These are phyloP conservation scores for Listrodromus nycthemerus DNA, from an alignment of 2,888 invertebrate genomes.

Conservation along the genomic window DNA sequence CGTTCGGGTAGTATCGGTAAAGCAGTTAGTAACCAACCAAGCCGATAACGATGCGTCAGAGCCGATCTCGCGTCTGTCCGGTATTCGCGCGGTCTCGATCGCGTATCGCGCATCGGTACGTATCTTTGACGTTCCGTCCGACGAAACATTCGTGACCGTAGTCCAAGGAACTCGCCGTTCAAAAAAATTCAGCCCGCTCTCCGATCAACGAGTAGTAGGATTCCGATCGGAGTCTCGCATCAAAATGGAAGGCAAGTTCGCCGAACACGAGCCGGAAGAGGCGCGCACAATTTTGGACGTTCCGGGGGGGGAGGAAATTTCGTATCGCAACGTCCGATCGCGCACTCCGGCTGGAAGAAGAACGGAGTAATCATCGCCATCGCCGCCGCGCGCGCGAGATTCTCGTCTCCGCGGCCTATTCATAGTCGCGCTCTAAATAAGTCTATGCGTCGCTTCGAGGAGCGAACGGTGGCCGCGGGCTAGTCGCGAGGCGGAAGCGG, in stretches of 20 bases:
- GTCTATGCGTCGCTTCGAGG: slow-evolving; percentile 27
- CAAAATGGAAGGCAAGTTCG: background rate
- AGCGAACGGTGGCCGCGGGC: slow-evolving; percentile 6
- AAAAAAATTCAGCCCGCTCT: too few relatives aligned
- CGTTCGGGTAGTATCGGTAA: slow-evolving; percentile 50
- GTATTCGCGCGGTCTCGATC: too few relatives aligned
- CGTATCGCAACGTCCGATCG: background rate
- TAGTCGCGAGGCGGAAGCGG: slow-evolving; percentile 71
- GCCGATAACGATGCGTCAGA: slow-evolving; percentile 73
- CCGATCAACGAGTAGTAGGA: too few relatives aligned
- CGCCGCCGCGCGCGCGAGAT: slow-evolving; percentile 25
- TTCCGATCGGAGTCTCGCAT: background rate
- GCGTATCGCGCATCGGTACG: too few relatives aligned
- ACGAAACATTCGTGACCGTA: too few relatives aligned
- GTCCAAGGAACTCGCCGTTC: too few relatives aligned
- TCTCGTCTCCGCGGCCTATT: slow-evolving; percentile 52
- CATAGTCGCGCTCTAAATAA: slow-evolving; percentile 64
- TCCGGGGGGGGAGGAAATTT: background rate
- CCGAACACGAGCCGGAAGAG: background rate
- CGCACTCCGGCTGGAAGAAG: background rate
- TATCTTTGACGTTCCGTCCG: too few relatives aligned
- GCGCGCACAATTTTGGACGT: too few relatives aligned
- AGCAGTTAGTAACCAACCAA: slow-evolving; percentile 79
- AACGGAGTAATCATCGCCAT: background rate
- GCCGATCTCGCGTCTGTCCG: slow-evolving; percentile 73